Evolutionary conservation across 2,888 invertebrate genomes (phyloP), one percentile per base, ranked within the genome.

Genomic region (Epirrita christyi): DNA sequence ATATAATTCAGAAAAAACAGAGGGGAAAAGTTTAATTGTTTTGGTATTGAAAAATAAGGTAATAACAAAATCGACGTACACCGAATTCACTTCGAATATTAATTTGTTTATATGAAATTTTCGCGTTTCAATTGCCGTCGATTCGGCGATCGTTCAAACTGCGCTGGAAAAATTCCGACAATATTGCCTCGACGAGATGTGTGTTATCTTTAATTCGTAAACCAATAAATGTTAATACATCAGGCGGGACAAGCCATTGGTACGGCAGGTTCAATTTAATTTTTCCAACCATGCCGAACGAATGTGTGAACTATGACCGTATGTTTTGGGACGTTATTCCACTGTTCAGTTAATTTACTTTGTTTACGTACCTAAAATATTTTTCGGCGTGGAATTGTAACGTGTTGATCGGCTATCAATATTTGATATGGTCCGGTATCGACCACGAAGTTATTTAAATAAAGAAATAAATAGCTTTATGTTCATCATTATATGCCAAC

Each of bases 171-270:
- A 71, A 65, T 57, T 61, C 63, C 44, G 68, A 71, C 75, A 81
- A 81, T 86, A 85, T 78, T 78, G 76, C 71, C 71, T 72, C 65
- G 68, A 68, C 75, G 74, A 77, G 49, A 77, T 78, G 75, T 73
- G 76, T 72, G 83, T 81, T 82, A 87, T 86, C 86, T 92, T 90
- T 86, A 90, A 89, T 89, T 87, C 87, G 88, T 85, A 83, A 89
- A 86, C 84, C 89, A 90, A 92, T 90, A 89, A 90, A 89, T 89
- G 87, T 89, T 87, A 88, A 90, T 89, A 88, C 85, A 86, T 90
- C 90, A 90, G 77, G 64, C 77, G 81, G 72, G 71, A 72, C 75
- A 73, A 64, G 70, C 64, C 73, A 70, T 73, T 70, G 70, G 72
- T 68, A 74, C 72, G 68, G 74, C 73, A 70, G 70, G 72, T 78